Base-by-base conservation (phyloP, 2,113 vertebrate species). In the Herpetotheres cachinnans region DNA sequence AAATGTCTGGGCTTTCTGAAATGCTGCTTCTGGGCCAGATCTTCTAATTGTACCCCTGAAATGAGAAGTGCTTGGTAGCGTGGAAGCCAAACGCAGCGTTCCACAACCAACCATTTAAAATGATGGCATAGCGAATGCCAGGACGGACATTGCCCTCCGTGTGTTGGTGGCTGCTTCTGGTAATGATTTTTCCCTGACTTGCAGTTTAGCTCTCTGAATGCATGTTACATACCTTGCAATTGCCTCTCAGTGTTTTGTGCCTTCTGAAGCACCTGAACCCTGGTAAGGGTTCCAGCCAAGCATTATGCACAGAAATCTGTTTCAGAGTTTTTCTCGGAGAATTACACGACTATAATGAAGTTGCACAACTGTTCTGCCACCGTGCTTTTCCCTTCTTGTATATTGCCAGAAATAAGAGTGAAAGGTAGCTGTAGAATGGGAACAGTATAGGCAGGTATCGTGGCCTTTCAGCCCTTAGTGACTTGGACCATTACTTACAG, bases 101-200 rank as follows among this genome's bases (percentile, higher is more conserved):
- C 78, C 73, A 10, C 30, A 4, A 6, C 3, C 1, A 12, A 26
- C 46, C 20, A 0, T 4, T 19, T 1, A 0, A 38, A 12, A 4
- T 8, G 22, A 0, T 0, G 2, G 30, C 0, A 5, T 2, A 19
- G 61, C 27, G 16, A 78, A 16, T 29, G 79, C 79, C 56, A 8
- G 71, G 70, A 8, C 1, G 13, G 54, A 4, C 25, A 0, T 16
- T 76, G 40, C 38, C 70, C 46, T 1, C 0, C 27, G 14, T 10
- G 40, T 34, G 14, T 4, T n/a, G 50, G 11, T 40, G 61, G 49
- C 38, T 50, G 13, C 25, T 49, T 2, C 73, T 42, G 72, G 4
- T 2, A 6, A 4, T 4, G n/a, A 3, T 27, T 32, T 46, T 32
- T 61, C 63, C 55, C 54, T 2, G 10, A 0, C 12, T 13, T 4